Base-by-base conservation (phyloP, 2,888 invertebrate species). In the Eubasilissa splendida region DNA sequence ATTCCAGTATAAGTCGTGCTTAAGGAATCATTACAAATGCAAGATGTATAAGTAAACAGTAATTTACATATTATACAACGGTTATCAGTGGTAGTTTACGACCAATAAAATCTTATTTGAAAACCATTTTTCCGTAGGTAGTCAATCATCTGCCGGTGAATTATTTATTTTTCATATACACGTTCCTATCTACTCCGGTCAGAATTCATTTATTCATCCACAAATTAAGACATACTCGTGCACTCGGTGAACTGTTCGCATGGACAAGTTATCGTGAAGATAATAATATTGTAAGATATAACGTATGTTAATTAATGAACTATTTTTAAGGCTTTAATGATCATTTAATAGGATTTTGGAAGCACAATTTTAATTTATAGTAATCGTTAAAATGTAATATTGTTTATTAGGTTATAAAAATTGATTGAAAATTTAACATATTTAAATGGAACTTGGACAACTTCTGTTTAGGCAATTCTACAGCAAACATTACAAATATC, bases 291-390 rank as follows among this genome's bases (percentile, higher is more conserved):
- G 70, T 68, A 50, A 50, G 76, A 59, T 63, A 63, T 42, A 63
- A 50, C 52, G 58, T 76, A 76, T 77, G 70, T 59, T 70, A 77
- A 77, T 77, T 77, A 77, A 77, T n/a, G 77, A 59, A 70, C 58
- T 77, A 59, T 59, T 59, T 77, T 77, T 58, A 31, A 56, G 42
- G 9, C 56, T 77, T 70, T 70, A 56, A 58, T 22, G 58, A 68
- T 56, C 14, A 8, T 52, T 70, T 59, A 63, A 70, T 70, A 70
- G 14, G 42, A 14, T 22, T 9, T 14, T 77, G 70, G 7, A 56
- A 70, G 58, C 12, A 42, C 54, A 22, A 50, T 59, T 56, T 68
- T 68, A 70, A 59, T 77, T 70, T 77, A 70, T 58, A 54, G 58
- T 10, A 10, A 59, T 50, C 14, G 70, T 77, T 77, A 50, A 42